These are phyloP conservation scores for Chrysochloris asiatica DNA, from an alignment of 2,113 vertebrate species.

Conservation along the genomic window DNA sequence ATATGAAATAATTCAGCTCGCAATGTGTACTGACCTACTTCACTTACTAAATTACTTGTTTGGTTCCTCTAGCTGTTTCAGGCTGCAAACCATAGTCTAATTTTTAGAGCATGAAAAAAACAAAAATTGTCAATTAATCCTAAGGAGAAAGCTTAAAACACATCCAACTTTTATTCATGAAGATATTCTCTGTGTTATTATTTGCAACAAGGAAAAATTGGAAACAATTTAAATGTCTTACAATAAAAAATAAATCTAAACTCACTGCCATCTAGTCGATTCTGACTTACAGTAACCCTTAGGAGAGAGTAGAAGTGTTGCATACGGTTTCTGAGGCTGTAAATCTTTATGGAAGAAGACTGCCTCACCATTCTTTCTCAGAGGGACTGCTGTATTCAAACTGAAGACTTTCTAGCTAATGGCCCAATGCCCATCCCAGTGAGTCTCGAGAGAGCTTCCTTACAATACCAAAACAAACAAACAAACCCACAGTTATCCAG, in stretches of 20 bases:
- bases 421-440: too few species aligned
- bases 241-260: constrained; percentile 51
- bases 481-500: too few species aligned
- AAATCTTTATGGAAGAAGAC: too few species aligned
- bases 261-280: neutral
- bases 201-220: constrained; percentile 62
- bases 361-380: too few species aligned
- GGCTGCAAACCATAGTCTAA: constrained; percentile 16
- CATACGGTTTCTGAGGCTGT: too few species aligned
- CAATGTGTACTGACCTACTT: too few species aligned
- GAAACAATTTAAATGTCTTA: constrained; percentile 61
- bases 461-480: too few species aligned
- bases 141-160: constrained; percentile 18
- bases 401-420: too few species aligned
- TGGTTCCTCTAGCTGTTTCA: neutral
- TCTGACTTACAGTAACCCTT: too few species aligned
- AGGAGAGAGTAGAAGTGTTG: too few species aligned
- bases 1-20: neutral
- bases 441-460: too few species aligned
- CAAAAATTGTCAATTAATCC: constrained; percentile 9
- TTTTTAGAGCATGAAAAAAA: neutral
- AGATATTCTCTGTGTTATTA: constrained; percentile 39
- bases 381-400: too few species aligned
- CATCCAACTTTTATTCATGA: constrained; percentile 13
- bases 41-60: constrained; percentile 47